Evolutionary conservation across 2,113 vertebrate genomes (phyloP).

Genomic region (Eubucco bourcierii): DNA sequence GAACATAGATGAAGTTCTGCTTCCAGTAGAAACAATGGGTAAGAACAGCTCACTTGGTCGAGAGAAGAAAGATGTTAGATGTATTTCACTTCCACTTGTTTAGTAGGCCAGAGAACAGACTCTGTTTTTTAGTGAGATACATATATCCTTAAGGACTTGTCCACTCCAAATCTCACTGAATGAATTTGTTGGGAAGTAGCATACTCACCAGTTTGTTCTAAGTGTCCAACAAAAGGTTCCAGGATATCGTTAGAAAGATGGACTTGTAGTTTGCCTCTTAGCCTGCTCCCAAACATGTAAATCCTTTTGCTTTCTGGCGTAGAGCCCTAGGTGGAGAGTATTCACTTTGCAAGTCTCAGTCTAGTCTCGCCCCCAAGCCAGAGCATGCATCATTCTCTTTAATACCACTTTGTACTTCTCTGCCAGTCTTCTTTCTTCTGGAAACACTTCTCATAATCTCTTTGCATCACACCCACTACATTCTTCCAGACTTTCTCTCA

Average conservation of each 20-base stretch:
- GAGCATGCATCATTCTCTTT: neutral
- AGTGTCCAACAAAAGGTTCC: neutral
- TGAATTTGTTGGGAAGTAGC: neutral
- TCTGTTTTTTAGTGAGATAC: neutral
- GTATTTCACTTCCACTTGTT: neutral
- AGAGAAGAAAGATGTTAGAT: neutral
- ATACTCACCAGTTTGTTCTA: neutral
- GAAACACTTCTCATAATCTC: conserved; percentile 18
- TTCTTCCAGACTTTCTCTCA: conserved; percentile 51
- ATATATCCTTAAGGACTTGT: neutral
- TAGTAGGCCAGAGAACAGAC: neutral
- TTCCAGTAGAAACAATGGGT: neutral
- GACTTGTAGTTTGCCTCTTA: neutral
- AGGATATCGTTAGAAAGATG: neutral
- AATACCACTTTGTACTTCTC: neutral
- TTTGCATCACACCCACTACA: conserved; percentile 42
- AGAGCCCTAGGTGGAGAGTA: neutral
- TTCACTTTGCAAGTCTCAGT: neutral
- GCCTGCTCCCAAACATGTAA: neutral
- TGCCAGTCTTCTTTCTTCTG: conserved; percentile 31
- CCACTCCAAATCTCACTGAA: neutral
- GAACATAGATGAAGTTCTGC: neutral
- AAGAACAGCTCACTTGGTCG: neutral
- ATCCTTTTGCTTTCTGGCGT: neutral
- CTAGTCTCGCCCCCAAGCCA: neutral